These are phyloP conservation scores for Leucoma salicis DNA, from an alignment of 2,888 invertebrate genomes.

Conservation along the genomic window DNA sequence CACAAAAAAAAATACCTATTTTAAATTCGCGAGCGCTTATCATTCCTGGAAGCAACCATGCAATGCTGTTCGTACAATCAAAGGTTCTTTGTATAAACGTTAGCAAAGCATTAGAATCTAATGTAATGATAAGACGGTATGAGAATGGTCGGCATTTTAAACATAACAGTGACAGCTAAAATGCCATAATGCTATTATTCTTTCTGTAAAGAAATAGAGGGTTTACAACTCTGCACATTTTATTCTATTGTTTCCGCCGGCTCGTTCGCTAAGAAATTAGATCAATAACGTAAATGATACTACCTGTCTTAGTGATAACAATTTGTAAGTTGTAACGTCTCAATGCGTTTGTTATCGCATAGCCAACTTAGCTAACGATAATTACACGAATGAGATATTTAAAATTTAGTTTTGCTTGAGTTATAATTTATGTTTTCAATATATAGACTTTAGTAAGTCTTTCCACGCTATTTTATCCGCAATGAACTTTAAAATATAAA, in stretches of 20 bases:
- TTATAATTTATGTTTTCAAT: too few relatives aligned
- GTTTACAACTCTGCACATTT: conserved; percentile 48
- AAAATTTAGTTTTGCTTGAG: too few relatives aligned
- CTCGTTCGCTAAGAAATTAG: conserved; percentile 38
- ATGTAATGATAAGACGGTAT: conserved; percentile 24
- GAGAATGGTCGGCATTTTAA: conserved; percentile 46
- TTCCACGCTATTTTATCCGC: too few relatives aligned
- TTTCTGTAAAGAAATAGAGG: conserved; percentile 53
- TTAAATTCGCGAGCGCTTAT: conserved; percentile 15
- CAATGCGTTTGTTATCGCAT: too few relatives aligned
- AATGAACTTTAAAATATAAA: too few relatives aligned
- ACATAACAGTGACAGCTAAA: conserved; percentile 65
- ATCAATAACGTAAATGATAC: conserved; percentile 18
- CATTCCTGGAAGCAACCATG: conserved; percentile 20
- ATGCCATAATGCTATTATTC: conserved; percentile 60
- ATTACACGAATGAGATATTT: too few relatives aligned
- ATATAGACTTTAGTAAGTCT: too few relatives aligned
- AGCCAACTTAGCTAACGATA: too few relatives aligned
- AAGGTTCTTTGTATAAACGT: conserved; percentile 10
- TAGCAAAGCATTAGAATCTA: conserved; percentile 11
- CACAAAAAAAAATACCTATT: conserved; percentile 5
- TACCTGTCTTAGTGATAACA: conserved; percentile 2
- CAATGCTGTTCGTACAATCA: conserved; percentile 2
- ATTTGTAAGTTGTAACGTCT: background rate
- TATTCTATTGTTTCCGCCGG: conserved; percentile 54